Evolutionary conservation across 1,140 invertebrate species (phyloP).

Genomic region (Globodera ellingtonae): DNA sequence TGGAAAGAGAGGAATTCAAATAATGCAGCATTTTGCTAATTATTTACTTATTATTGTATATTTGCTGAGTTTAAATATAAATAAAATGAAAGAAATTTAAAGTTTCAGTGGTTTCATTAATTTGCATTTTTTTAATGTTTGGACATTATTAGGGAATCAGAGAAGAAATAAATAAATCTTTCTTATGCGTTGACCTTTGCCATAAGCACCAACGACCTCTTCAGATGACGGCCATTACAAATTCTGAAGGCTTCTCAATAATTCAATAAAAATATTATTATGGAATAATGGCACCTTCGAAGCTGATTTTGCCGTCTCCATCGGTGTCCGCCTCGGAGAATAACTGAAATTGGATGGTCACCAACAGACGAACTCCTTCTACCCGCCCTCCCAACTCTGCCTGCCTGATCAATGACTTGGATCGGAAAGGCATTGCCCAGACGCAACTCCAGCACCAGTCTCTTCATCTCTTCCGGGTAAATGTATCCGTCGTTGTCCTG

Average conservation of each 20-base stretch:
- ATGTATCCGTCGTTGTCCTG: constrained; percentile 65
- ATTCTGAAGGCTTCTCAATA: constrained; percentile 42
- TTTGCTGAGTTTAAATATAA: neutral
- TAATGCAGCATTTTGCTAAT: neutral
- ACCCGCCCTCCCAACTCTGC: neutral
- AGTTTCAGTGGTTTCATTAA: neutral
- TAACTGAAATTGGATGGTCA: constrained; percentile 34
- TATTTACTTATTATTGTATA: constrained; percentile 3
- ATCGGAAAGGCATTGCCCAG: constrained; percentile 55
- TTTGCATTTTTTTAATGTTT: neutral
- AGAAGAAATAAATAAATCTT: neutral
- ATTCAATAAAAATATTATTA: constrained; percentile 12
- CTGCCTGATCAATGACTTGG: constrained; percentile 56
- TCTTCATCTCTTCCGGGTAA: constrained; percentile 56
- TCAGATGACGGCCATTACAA: constrained; percentile 55
- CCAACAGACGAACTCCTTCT: neutral
- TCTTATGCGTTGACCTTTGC: neutral
- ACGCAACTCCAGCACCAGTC: constrained; percentile 56
- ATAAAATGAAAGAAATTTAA: neutral
- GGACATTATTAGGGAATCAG: too few relatives aligned
- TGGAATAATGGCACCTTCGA: constrained; percentile 48
- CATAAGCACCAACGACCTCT: neutral
- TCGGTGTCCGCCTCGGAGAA: constrained; percentile 62
- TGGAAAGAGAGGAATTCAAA: neutral
- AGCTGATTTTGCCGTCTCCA: constrained; percentile 64